Base-by-base conservation (phyloP, 2,888 invertebrate species). In the Labia minor region DNA sequence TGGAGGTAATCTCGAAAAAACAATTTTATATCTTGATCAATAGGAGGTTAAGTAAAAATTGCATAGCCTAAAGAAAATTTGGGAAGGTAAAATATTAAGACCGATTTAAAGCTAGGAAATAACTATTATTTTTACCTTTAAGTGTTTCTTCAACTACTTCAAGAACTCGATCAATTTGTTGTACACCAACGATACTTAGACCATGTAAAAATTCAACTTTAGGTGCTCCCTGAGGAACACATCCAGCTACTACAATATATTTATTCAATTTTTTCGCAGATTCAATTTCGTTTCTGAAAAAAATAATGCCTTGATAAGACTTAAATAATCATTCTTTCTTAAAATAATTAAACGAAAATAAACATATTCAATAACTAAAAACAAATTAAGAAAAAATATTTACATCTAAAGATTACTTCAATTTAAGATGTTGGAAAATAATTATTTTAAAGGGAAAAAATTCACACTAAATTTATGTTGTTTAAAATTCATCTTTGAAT, bases 131-230 rank as follows among this genome's bases (percentile, higher is more conserved):
- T n/a, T n/a, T 74, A 80, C 93, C 97, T 83, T 96, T 96, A 0
- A 99, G 78, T 0, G 97, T 95, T 79, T 99, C 97, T 76, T 98
- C 98, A 0, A 99, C 97, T 0, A 98, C 94, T 79, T 98, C 96
- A 0, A 97, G 92, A 1, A 99, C 92, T 69, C 96, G 82, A 77
- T 99, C 97, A 69, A 99, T 98, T 81, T 99, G 98, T 74, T 98
- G 96, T 0, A 98, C 97, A 0, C 98, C 98, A n/a, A 99, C 89
- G 1, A 97, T 85, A 72, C 97, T 97, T 8, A 97, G 81, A 0
- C 92, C 92, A 74, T 86, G 81, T 19, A 90, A 77, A 71, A 83
- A 85, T 69, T 78, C 78, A 0, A 89, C 82, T 65, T 89, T 87
- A 0, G 90, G 91, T 1, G 90, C 90, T 0, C 95, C 96, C 78